phyloP scores from a whole-genome alignment of 1,140 invertebrate genomes.

The Pararge aegeria region DNA sequence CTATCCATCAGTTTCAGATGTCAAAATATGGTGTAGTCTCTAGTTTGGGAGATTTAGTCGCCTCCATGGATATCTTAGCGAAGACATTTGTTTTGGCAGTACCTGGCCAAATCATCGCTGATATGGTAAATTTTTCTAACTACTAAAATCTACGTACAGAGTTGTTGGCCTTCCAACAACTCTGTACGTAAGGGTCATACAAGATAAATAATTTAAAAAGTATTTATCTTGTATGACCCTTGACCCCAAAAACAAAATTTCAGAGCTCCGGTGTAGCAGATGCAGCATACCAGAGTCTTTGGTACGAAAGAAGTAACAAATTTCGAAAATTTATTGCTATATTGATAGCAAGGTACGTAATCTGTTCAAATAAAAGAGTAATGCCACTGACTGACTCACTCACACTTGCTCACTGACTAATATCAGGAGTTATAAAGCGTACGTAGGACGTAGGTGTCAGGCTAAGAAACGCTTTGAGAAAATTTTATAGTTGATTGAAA shows the following conservation, averaged over 20 bases:
- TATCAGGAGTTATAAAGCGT: no score
- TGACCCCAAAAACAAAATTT: slow-evolving; percentile 12
- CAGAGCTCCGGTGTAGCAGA: slow-evolving; percentile 42
- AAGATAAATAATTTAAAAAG: no score
- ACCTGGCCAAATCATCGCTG: slow-evolving; percentile 44
- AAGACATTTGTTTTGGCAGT: slow-evolving; percentile 35
- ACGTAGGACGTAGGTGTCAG: no score
- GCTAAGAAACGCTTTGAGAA: no score
- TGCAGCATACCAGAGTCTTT: slow-evolving; percentile 40
- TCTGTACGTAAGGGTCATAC: no score
- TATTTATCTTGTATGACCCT: no score
- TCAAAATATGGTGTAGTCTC: neutral
- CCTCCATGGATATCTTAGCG: slow-evolving; percentile 26
- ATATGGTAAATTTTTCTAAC: slow-evolving; percentile 36
- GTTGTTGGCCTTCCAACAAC: no score
- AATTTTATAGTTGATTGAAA: no score
- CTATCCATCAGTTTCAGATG: slow-evolving; percentile 3
- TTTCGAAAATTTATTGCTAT: slow-evolving; percentile 42
- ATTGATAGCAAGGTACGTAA: slow-evolving; percentile 47
- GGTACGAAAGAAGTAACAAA: slow-evolving; percentile 40
- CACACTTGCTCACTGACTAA: no score
- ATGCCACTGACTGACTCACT: no score
- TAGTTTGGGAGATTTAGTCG: slow-evolving; percentile 24
- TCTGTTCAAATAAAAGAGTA: no score
- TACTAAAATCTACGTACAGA: no score